Evolutionary conservation across 2,113 vertebrate species (phyloP).

Genomic region (Limanda limanda): DNA sequence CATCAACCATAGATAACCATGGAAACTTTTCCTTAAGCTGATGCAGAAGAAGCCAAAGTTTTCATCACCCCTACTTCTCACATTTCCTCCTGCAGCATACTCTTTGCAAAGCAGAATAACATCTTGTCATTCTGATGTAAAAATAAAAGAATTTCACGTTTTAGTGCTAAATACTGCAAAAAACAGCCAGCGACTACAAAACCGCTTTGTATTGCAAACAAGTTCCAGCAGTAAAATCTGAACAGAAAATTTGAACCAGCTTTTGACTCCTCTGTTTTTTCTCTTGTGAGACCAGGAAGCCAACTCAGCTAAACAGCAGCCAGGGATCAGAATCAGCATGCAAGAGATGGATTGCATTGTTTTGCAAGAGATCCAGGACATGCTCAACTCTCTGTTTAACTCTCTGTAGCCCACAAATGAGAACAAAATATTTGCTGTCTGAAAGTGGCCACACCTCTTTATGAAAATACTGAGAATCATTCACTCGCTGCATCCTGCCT

Average conservation of each 20-base stretch:
- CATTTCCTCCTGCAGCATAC: background rate
- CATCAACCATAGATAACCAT: background rate
- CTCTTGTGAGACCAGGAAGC: slow-evolving; percentile 41
- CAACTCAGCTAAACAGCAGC: slow-evolving; percentile 49
- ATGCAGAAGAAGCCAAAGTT: slow-evolving; percentile 18
- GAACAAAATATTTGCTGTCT: background rate
- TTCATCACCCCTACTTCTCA: background rate
- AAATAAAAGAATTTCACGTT: slow-evolving; percentile 43
- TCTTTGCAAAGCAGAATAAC: background rate
- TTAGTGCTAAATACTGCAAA: slow-evolving; percentile 42
- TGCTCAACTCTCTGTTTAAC: slow-evolving; percentile 6
- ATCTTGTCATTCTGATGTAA: slow-evolving; percentile 3
- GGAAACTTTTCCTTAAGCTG: slow-evolving; percentile 1
- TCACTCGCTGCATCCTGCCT: background rate
- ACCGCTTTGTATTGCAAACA: slow-evolving; percentile 71
- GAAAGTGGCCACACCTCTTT: slow-evolving; percentile 39
- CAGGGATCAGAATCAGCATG: slow-evolving; percentile 58
- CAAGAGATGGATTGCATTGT: slow-evolving; percentile 19
- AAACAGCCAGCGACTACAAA: slow-evolving; percentile 55
- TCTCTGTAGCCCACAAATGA: background rate
- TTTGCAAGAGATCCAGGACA: slow-evolving; percentile 1
- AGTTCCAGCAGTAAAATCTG: slow-evolving; percentile 70
- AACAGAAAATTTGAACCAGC: slow-evolving; percentile 75
- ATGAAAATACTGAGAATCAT: slow-evolving; percentile 15
- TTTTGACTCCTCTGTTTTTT: slow-evolving; percentile 43